phyloP scores from a whole-genome alignment of 1,140 invertebrate species.

The Diuraphis noxia region DNA sequence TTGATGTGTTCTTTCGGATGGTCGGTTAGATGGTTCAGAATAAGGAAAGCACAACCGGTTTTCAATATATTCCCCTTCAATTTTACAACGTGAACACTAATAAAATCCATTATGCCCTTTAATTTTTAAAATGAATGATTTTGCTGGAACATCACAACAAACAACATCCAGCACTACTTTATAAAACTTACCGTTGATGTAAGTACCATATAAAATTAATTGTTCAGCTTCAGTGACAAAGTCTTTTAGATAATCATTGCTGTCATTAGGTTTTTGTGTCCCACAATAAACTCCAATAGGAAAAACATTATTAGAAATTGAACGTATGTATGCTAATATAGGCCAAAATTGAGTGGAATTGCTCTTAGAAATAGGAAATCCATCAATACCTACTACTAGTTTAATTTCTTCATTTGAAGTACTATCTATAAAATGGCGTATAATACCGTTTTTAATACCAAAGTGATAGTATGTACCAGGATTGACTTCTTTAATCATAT shows the following conservation, averaged over 20 bases:
- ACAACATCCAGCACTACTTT: conserved; percentile 55
- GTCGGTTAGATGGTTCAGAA: conserved; percentile 3
- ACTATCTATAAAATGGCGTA: neutral
- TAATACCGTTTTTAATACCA: conserved; percentile 46
- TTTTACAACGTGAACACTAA: conserved; percentile 57
- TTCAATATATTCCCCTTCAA: conserved; percentile 10
- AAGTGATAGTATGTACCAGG: conserved; percentile 55
- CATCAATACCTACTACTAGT: conserved; percentile 23
- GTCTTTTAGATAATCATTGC: conserved; percentile 55
- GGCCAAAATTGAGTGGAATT: conserved; percentile 26
- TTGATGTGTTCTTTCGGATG: neutral
- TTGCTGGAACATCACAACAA: conserved; percentile 57
- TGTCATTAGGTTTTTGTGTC: conserved; percentile 55
- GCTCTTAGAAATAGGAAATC: conserved; percentile 24
- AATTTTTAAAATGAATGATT: conserved; percentile 56
- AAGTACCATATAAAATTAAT: conserved; percentile 54
- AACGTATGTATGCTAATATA: neutral
- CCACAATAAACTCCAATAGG: conserved; percentile 57
- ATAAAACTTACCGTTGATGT: conserved; percentile 29
- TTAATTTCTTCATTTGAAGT: neutral
- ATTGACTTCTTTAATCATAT: neutral
- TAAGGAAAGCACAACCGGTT: conserved; percentile 22
- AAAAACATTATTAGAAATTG: neutral
- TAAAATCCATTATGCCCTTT: conserved; percentile 55
- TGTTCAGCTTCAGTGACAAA: conserved; percentile 55